Evolutionary conservation across 2,113 vertebrate genomes (phyloP).

Genomic region (Ceyx cyanopectus): DNA sequence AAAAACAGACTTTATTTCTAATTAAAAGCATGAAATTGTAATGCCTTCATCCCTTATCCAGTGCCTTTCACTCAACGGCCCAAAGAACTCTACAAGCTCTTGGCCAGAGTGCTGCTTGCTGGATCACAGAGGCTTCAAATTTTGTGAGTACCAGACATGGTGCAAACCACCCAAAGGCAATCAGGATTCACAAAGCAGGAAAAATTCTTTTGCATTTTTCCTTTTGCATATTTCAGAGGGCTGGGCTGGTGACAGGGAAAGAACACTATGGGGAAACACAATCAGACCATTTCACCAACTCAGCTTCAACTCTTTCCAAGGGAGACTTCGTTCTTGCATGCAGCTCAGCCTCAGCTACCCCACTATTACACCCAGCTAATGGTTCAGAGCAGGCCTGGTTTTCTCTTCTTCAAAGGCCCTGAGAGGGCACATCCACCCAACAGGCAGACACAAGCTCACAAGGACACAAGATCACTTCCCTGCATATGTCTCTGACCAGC

Average conservation of each 20-base stretch:
- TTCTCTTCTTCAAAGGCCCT: background rate
- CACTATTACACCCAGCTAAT: background rate
- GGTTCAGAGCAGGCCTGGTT: background rate
- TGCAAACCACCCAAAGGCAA: background rate
- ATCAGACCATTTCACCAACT: background rate
- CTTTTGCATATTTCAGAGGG: background rate
- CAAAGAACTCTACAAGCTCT: background rate
- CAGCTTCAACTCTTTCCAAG: background rate
- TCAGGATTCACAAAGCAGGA: background rate
- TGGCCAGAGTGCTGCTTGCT: background rate
- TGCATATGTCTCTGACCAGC: background rate
- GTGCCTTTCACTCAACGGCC: background rate
- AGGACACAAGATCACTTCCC: fast-evolving
- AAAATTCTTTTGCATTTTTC: background rate
- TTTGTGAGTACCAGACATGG: background rate
- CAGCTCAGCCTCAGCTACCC: background rate
- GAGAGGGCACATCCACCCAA: background rate
- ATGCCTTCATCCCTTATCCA: background rate
- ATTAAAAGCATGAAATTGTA: background rate
- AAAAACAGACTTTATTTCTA: background rate
- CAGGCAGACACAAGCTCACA: background rate
- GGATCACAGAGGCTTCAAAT: background rate
- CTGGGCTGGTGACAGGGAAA: background rate
- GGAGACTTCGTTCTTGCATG: background rate
- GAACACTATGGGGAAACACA: background rate